Conservation (phyloP, 2,113 vertebrate species). For the Syngnathus floridae region DNA sequence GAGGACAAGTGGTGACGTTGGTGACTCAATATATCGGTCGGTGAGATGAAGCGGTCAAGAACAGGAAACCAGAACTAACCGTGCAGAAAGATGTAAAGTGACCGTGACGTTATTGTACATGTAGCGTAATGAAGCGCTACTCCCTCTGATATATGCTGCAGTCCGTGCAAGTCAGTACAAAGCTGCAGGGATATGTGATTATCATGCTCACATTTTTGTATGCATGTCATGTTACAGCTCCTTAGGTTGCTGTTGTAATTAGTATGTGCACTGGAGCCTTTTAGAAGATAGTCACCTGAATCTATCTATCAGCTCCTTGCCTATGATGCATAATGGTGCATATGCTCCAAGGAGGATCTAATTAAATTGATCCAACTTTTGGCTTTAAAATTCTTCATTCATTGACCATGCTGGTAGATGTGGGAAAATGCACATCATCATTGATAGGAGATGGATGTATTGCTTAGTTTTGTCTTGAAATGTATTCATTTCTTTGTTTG, state of each 20-base stretch:
- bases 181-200: slow-evolving; percentile 13
- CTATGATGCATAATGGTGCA: not conserved
- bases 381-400: not conserved
- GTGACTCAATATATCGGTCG: slow-evolving; percentile 13
- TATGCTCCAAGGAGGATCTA: not conserved
- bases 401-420: not conserved
- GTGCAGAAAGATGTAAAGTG: slow-evolving; percentile 22
- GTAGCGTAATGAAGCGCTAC: slow-evolving; percentile 10
- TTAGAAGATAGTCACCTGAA: not conserved
- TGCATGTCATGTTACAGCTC: slow-evolving; percentile 4
- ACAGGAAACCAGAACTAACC: slow-evolving; percentile 14
- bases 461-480: not conserved
- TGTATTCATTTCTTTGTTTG: not conserved
- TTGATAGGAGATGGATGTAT: not conserved
- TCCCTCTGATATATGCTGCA: not conserved
- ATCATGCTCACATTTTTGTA: not conserved
- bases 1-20: slow-evolving; percentile 2
- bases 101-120: slow-evolving; percentile 8
- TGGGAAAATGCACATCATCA: not conserved
- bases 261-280: not conserved
- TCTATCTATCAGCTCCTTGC: not conserved
- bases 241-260: slow-evolving; percentile 8
- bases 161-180: not conserved
- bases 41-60: slow-evolving; percentile 21
- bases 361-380: not conserved